Percentiles rank a stretch among this genome's conserved stretches.
phyloP scores from a whole-genome alignment of 92 coral and sea anemone genomes.

The Siderastrea siderea region DNA sequence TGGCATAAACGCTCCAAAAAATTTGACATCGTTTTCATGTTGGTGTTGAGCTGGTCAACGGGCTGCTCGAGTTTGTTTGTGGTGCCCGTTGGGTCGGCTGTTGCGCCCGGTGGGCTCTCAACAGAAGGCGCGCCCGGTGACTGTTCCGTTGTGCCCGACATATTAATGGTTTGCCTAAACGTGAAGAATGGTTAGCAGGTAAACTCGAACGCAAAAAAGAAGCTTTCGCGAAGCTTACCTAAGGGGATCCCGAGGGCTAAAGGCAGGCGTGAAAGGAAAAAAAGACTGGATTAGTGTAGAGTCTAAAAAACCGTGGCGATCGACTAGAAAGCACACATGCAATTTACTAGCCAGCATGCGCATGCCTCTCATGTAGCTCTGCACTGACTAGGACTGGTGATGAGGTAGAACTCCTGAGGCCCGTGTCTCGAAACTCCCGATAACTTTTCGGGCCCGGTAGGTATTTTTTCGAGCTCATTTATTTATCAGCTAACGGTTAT shows the following conservation, averaged over 20 bases:
- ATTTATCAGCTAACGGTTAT: no score
- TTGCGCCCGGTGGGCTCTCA: conserved; percentile 38
- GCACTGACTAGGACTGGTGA: no score
- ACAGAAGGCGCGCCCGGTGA: conserved; percentile 27
- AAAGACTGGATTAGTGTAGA: background rate
- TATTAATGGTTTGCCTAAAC: background rate
- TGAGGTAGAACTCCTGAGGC: no score
- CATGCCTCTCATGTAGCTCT: no score
- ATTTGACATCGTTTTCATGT: background rate
- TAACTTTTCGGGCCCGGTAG: no score
- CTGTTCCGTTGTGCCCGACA: conserved; percentile 29
- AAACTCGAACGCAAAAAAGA: background rate
- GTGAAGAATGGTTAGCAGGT: conserved; percentile 4
- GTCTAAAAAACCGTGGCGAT: conserved; percentile 2
- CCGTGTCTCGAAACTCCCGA: no score
- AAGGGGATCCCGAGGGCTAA: conserved; percentile 9
- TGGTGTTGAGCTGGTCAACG: conserved; percentile 15
- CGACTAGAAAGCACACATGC: conserved; percentile 32
- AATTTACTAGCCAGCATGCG: conserved; percentile 13
- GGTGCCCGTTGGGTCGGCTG: conserved; percentile 15
- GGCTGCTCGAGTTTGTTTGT: conserved; percentile 19
- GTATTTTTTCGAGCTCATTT: no score
- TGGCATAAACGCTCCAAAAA: conserved; percentile 18
- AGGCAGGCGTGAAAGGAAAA: background rate
- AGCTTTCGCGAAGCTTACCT: conserved; percentile 13